A percentile compares a stretch with the other conserved stretches of the same genome.
These are phyloP conservation scores for Parapsyche elsis DNA, from an alignment of 1,140 invertebrate species.

Conservation along the genomic window DNA sequence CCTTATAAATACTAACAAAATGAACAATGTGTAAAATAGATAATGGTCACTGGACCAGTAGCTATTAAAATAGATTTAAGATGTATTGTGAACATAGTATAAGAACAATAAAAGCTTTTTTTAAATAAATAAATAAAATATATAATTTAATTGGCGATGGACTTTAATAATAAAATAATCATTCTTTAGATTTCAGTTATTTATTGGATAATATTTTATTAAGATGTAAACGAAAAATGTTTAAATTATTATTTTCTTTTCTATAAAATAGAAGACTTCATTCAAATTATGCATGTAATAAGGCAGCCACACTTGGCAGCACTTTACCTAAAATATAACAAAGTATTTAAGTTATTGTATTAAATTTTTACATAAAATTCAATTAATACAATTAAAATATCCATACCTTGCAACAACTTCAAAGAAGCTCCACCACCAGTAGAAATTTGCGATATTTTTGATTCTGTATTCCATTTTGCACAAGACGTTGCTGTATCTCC, in stretches of 20 bases:
- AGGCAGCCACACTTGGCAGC: slow-evolving; percentile 89
- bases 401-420: slow-evolving; percentile 94
- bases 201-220: not conserved
- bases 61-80: no score
- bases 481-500: slow-evolving; percentile 98
- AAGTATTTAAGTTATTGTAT: not conserved
- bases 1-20: no score
- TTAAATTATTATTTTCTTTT: not conserved
- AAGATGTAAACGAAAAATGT: not conserved
- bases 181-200: no score
- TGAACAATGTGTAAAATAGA: no score
- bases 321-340: slow-evolving; percentile 74
- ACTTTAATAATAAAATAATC: not conserved
- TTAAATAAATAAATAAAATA: no score
- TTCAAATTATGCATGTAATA: slow-evolving; percentile 77
- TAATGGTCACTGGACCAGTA: no score
- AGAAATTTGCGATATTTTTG: slow-evolving; percentile 97
- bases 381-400: slow-evolving; percentile 43
- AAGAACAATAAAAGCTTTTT: no score
- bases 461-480: slow-evolving; percentile 95
- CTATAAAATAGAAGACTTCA: no score
- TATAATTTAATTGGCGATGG: no score
- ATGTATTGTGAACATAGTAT: no score
- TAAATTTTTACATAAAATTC: no score
- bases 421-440: slow-evolving; percentile 98